Evolutionary conservation across 2,113 vertebrate species (phyloP).

Genomic region (Scalopus aquaticus): DNA sequence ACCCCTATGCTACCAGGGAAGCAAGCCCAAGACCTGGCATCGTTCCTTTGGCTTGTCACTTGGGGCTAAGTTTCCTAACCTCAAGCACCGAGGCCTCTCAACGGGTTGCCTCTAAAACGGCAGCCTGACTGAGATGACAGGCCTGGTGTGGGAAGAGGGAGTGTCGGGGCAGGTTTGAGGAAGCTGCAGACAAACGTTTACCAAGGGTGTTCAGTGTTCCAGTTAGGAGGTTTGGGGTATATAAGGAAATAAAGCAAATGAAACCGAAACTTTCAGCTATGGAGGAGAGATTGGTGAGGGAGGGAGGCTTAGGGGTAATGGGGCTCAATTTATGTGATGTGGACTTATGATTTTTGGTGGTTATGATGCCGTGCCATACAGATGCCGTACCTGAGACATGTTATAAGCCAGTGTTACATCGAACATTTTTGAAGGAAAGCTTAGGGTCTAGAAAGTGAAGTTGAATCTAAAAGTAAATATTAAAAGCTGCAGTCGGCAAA

Average conservation of each 20-base stretch:
- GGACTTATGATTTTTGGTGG: too few species aligned
- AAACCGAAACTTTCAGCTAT: too few species aligned
- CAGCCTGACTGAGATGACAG: not conserved
- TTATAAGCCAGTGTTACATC: too few species aligned
- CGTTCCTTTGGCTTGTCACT: not conserved
- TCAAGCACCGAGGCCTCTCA: too few species aligned
- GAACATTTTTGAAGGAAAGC: not conserved
- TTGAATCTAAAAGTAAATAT: too few species aligned
- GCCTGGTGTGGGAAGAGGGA: not conserved
- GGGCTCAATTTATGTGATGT: not conserved
- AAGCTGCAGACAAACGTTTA: not conserved
- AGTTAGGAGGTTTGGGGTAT: not conserved
- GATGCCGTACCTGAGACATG: too few species aligned
- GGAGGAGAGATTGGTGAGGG: not conserved
- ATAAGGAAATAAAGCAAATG: too few species aligned
- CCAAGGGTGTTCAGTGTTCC: not conserved
- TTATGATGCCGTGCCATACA: too few species aligned
- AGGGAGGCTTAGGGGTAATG: not conserved
- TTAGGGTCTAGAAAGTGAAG: not conserved
- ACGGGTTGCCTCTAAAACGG: not conserved
- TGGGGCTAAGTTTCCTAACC: not conserved
- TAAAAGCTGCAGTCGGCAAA: not conserved
- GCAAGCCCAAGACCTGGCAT: not conserved
- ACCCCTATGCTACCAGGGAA: not conserved
- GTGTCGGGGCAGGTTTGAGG: not conserved